Conservation (phyloP, 1,140 invertebrate genomes). For the Tenebrio molitor region DNA sequence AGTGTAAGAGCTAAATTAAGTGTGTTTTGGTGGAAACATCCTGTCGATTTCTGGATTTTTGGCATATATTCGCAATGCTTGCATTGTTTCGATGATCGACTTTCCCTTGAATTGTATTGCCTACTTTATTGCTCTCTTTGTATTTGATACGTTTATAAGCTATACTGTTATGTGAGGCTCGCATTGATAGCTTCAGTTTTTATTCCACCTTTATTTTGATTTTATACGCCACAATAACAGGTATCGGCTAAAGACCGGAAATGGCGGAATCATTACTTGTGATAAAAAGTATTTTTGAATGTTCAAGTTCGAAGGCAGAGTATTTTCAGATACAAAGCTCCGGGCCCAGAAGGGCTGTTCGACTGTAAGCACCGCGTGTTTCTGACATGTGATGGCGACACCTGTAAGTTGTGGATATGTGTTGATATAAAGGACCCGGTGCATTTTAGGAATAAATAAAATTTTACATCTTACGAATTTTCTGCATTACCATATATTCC, state of each 20-base stretch:
- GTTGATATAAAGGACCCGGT: slow-evolving; percentile 44
- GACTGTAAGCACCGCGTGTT: slow-evolving; percentile 41
- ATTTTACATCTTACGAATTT: slow-evolving; percentile 1
- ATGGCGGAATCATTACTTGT: slow-evolving; percentile 16
- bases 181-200: slow-evolving; percentile 17
- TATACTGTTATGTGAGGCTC: slow-evolving; percentile 15
- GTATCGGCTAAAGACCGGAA: slow-evolving; percentile 15
- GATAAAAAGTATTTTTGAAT: slow-evolving; percentile 24
- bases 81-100: slow-evolving; percentile 36
- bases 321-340: slow-evolving; percentile 32
- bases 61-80: slow-evolving; percentile 10
- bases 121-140: slow-evolving; percentile 40
- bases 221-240: slow-evolving; percentile 32
- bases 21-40: neutral
- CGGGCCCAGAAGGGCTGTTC: slow-evolving; percentile 27
- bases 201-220: slow-evolving; percentile 28
- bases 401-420: slow-evolving; percentile 45
- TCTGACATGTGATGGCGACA: slow-evolving; percentile 39
- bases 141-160: slow-evolving; percentile 41
- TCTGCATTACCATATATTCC: neutral
- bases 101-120: slow-evolving; percentile 35
- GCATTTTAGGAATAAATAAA: slow-evolving; percentile 43
- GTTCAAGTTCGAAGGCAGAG: neutral
- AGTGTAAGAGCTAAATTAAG: slow-evolving; percentile 1
- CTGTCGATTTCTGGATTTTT: neutral